A percentile compares a stretch with the other conserved stretches of the same genome.
Conservation (phyloP, 2,888 invertebrate species). For the Gasteruption jaculator region DNA sequence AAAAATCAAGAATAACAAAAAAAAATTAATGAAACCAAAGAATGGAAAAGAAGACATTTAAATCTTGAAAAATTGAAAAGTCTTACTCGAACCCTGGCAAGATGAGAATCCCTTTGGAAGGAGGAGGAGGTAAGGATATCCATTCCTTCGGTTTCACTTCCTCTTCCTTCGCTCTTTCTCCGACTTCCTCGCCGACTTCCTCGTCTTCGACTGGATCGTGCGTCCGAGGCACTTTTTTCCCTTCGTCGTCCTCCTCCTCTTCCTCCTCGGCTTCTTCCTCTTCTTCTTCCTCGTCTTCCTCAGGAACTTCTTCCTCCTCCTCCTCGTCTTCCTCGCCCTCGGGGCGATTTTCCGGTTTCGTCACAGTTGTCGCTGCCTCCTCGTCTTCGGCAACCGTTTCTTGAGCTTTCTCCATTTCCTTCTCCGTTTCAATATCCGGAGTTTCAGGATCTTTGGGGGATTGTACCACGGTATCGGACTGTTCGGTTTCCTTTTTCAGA, state of each 20-base stretch:
- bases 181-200: constrained; percentile 12
- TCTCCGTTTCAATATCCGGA: constrained; percentile 26
- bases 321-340: constrained; percentile 31
- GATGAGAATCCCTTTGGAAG: constrained; percentile 58
- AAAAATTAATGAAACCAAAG: too few species aligned
- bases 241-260: constrained; percentile 23
- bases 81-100: constrained; percentile 55
- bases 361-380: constrained; percentile 24
- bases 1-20: too few species aligned
- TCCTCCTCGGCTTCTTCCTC: constrained; percentile 23
- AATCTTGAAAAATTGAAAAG: too few species aligned
- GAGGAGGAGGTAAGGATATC: constrained; percentile 48
- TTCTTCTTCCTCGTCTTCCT: constrained; percentile 22
- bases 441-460: constrained; percentile 16
- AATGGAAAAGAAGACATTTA: too few species aligned
- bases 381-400: constrained; percentile 32
- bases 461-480: constrained; percentile 3
- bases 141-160: constrained; percentile 25
- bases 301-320: constrained; percentile 26
- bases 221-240: constrained; percentile 8
- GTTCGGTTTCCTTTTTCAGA: too few species aligned
- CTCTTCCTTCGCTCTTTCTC: constrained; percentile 10
- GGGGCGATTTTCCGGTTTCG: constrained; percentile 28
- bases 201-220: constrained; percentile 9
- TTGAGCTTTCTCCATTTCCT: constrained; percentile 26